These are phyloP conservation scores for Ctenosaura bakeri DNA, from an alignment of 2,797 vertebrate species.

Conservation along the genomic window DNA sequence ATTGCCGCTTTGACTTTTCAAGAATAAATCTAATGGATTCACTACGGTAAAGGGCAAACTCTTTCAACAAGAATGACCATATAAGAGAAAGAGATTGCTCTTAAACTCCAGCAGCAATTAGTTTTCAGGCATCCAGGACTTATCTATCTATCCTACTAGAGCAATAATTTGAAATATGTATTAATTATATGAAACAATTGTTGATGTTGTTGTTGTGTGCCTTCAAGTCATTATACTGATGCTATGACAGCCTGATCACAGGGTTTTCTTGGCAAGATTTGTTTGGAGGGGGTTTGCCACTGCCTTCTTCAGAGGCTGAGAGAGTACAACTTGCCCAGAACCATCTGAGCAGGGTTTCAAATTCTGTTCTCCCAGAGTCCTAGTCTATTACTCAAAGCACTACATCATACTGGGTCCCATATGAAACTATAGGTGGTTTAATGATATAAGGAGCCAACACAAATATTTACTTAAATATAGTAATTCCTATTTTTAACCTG, in stretches of 20 bases:
- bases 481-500: slow-evolving; percentile 1
- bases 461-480: background rate
- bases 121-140: too few species aligned
- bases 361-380: too few species aligned
- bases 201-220: too few species aligned
- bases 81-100: background rate
- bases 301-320: too few species aligned
- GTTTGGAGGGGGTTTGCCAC: too few species aligned
- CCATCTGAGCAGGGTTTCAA: too few species aligned
- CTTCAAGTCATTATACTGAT: too few species aligned
- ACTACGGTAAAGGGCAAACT: background rate
- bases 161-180: background rate
- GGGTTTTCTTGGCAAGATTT: too few species aligned
- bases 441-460: background rate
- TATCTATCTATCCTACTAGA: background rate
- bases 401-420: background rate
- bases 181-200: too few species aligned
- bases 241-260: too few species aligned
- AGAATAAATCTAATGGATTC: background rate
- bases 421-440: background rate
- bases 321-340: too few species aligned
- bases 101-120: background rate
- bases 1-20: background rate
- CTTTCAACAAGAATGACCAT: background rate
- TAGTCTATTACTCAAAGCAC: too few species aligned